Conservation (phyloP, 2,113 vertebrate genomes). For the Formicarius rufipectus region DNA sequence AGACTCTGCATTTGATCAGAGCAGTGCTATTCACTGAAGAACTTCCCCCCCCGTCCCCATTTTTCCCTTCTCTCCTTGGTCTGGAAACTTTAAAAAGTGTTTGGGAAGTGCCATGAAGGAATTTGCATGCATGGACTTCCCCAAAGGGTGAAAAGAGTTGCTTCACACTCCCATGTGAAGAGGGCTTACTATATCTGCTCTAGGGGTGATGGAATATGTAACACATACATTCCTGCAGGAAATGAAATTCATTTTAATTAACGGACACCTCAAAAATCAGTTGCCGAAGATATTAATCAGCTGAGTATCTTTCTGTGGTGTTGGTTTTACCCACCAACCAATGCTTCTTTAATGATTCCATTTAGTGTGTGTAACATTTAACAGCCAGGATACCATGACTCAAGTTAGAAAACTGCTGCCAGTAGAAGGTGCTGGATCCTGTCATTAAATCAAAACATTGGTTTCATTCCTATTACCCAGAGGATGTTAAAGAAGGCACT, state of each 20-base stretch:
- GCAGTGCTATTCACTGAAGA: not conserved
- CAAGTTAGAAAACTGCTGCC: not conserved
- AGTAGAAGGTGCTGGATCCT: not conserved
- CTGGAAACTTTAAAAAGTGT: not conserved
- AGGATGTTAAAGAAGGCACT: not conserved
- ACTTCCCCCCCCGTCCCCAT: not conserved
- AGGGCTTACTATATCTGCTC: not conserved
- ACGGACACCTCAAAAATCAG: constrained; percentile 56
- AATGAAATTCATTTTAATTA: constrained; percentile 50
- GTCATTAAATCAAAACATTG: constrained; percentile 4
- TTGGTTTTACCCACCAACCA: constrained; percentile 30
- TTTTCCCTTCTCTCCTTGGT: not conserved
- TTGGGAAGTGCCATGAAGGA: constrained; percentile 12
- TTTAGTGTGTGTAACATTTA: constrained; percentile 32
- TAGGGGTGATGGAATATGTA: not conserved
- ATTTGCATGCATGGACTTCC: not conserved
- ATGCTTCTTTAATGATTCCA: constrained; percentile 17
- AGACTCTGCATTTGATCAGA: not conserved
- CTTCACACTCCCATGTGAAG: not conserved
- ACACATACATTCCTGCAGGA: not conserved
- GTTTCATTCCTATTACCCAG: constrained; percentile 5
- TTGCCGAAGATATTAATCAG: constrained; percentile 50
- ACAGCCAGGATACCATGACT: not conserved
- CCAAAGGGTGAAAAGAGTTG: not conserved
- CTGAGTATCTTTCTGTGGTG: not conserved